Evolutionary conservation across 2,888 invertebrate species (phyloP).

Genomic region (Habroteleia sp.): DNA sequence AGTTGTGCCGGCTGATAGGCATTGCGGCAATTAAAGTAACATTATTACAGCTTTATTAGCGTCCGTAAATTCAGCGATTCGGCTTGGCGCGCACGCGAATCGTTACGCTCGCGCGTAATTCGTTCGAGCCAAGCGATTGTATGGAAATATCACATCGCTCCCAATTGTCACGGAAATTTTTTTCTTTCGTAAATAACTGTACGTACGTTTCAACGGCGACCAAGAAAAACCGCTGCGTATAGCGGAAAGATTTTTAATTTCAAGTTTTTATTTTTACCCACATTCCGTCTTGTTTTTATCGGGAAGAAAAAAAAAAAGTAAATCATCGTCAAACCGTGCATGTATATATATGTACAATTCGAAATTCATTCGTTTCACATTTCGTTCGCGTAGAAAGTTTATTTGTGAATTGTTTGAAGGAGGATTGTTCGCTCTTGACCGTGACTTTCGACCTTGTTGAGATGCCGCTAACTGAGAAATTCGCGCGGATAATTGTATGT

Average conservation of each 20-base stretch:
- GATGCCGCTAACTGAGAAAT: slow-evolving; percentile 1
- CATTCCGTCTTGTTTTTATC: too few relatives aligned
- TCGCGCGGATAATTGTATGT: neutral
- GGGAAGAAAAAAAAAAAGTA: too few relatives aligned
- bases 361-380: slow-evolving; percentile 9
- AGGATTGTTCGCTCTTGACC: slow-evolving; percentile 3
- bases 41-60: slow-evolving; percentile 1
- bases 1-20: slow-evolving; percentile 31
- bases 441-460: slow-evolving; percentile 21
- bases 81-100: slow-evolving; percentile 8
- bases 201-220: too few relatives aligned
- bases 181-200: too few relatives aligned
- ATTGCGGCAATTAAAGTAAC: slow-evolving; percentile 27
- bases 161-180: too few relatives aligned
- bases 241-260: too few relatives aligned
- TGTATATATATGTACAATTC: too few relatives aligned
- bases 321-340: slow-evolving; percentile 6
- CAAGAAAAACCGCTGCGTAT: too few relatives aligned
- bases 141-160: too few relatives aligned
- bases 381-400: slow-evolving; percentile 20
- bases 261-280: too few relatives aligned
- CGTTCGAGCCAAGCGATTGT: too few relatives aligned
- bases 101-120: too few relatives aligned
- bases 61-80: slow-evolving; percentile 2
- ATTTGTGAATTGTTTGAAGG: neutral